Percentiles rank a stretch among this genome's conserved stretches.
phyloP scores from a whole-genome alignment of 2,888 invertebrate genomes.

The Rambutsinella grinnellia region DNA sequence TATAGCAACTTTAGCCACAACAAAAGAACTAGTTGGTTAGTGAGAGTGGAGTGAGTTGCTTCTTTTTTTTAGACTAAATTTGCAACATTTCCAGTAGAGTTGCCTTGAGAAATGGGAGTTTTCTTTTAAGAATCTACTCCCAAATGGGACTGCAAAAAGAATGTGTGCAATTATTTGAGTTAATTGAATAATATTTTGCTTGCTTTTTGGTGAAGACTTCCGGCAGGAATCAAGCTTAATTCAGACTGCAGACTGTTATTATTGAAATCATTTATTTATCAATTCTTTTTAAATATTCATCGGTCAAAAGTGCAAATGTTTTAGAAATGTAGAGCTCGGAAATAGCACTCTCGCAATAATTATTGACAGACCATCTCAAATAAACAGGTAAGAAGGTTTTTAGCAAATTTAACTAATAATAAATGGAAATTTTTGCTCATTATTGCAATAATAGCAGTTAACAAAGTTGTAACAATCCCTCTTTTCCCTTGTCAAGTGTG shows the following conservation, averaged over 20 bases:
- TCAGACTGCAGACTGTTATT: not conserved
- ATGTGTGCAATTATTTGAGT: not conserved
- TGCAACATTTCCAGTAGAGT: not conserved
- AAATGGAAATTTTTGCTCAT: too few species aligned
- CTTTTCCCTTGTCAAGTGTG: too few species aligned
- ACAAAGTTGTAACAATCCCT: too few species aligned
- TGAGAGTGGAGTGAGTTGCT: not conserved
- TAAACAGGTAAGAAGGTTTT: too few species aligned
- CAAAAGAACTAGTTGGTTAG: too few species aligned
- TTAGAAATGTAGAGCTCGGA: not conserved
- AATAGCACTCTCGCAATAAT: not conserved
- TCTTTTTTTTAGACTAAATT: not conserved
- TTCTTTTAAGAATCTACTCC: conserved; percentile 13
- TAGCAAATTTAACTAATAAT: too few species aligned
- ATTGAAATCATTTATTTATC: not conserved
- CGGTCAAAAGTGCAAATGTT: not conserved
- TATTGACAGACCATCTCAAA: not conserved
- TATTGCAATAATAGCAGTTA: too few species aligned
- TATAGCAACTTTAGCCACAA: not conserved
- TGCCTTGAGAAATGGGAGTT: conserved; percentile 49
- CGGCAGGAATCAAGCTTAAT: conserved; percentile 19
- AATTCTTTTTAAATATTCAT: not conserved
- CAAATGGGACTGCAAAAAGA: not conserved
- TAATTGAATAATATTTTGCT: conserved; percentile 17
- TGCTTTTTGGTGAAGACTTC: conserved; percentile 11